phyloP scores from a whole-genome alignment of 2,888 invertebrate species.

The Coenonympha glycerion region DNA sequence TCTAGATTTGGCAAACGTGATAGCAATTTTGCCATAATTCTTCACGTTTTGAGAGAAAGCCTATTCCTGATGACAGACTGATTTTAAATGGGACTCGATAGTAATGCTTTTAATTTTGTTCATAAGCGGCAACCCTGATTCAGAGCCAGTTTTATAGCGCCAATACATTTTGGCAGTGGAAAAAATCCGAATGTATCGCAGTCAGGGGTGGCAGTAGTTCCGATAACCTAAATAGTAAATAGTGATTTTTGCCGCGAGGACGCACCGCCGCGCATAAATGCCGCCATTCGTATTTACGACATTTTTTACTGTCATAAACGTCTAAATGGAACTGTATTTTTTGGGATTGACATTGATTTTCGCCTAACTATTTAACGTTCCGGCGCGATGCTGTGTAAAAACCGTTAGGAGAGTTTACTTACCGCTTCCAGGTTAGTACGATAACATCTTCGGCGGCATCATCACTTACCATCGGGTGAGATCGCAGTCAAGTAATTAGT shows the following conservation, averaged over 20 bases:
- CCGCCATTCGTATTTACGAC: constrained; percentile 26
- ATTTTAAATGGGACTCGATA: no score
- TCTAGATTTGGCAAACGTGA: no score
- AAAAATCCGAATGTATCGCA: constrained; percentile 58
- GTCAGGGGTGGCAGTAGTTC: constrained; percentile 54
- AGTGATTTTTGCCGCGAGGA: constrained; percentile 47
- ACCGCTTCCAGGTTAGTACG: no score
- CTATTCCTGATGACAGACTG: no score
- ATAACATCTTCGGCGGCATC: no score
- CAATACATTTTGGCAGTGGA: constrained; percentile 62
- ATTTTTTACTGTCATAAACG: constrained; percentile 28
- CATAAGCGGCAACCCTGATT: neutral
- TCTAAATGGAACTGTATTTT: constrained; percentile 17
- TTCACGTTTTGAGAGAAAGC: no score
- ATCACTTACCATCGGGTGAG: no score
- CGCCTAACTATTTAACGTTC: neutral
- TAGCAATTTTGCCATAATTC: no score
- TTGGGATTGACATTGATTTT: constrained; percentile 1
- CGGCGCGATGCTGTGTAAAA: no score
- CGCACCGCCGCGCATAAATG: constrained; percentile 53
- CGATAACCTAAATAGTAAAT: constrained; percentile 55
- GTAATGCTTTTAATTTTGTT: no score
- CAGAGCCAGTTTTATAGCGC: constrained; percentile 63
- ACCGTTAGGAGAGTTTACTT: no score
- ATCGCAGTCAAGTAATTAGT: no score